These are phyloP conservation scores for Salticus scenicus DNA, from an alignment of 2,888 invertebrate genomes.

Conservation along the genomic window DNA sequence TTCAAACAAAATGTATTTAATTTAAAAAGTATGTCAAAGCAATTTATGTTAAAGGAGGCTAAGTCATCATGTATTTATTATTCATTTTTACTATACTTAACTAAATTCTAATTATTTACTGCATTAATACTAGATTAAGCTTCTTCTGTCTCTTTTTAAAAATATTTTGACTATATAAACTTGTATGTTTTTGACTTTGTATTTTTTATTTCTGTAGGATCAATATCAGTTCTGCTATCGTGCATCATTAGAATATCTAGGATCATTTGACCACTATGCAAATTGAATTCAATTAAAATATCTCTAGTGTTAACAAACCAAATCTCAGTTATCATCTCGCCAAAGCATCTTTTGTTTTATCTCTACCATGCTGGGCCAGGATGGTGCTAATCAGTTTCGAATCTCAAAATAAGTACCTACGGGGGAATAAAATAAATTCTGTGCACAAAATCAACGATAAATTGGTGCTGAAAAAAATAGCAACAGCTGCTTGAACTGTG, in stretches of 20 bases:
- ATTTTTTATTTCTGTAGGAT: constrained; percentile 78
- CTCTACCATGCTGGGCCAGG: constrained; percentile 32
- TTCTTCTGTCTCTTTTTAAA: too few species aligned
- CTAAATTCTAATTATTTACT: too few species aligned
- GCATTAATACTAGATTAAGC: too few species aligned
- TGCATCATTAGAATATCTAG: constrained; percentile 97
- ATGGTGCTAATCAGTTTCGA: constrained; percentile 32
- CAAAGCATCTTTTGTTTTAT: constrained; percentile 43
- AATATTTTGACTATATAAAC: too few species aligned
- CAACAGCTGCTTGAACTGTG: constrained; percentile 18
- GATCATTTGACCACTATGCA: constrained; percentile 94
- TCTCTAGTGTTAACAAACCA: neutral
- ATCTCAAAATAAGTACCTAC: neutral
- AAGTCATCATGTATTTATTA: too few species aligned
- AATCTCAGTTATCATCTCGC: constrained; percentile 36
- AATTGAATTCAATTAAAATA: constrained; percentile 58
- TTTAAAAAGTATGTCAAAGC: too few species aligned
- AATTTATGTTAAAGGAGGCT: too few species aligned
- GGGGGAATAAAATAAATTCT: neutral
- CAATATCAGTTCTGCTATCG: constrained; percentile 99
- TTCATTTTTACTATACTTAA: too few species aligned
- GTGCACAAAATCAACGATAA: constrained; percentile 8
- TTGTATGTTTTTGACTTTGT: too few species aligned
- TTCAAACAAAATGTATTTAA: too few species aligned
- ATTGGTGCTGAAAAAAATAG: constrained; percentile 49